phyloP scores from a whole-genome alignment of 1,140 invertebrate genomes.

The Caerostris extrusa region DNA sequence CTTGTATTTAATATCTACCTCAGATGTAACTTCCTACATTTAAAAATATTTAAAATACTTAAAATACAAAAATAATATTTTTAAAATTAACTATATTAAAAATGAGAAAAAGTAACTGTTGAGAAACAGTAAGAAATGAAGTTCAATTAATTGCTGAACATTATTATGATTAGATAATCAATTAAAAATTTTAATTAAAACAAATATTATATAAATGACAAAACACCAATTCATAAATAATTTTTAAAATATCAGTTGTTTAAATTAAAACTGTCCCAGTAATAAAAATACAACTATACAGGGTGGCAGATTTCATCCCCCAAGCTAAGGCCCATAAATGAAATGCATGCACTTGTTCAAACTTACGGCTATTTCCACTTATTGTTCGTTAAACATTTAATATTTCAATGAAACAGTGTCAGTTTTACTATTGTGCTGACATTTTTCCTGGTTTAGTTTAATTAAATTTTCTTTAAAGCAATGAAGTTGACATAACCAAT shows the following conservation, averaged over 20 bases:
- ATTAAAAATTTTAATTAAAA: neutral
- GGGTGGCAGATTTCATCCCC: too few species aligned
- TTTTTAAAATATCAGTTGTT: neutral
- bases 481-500: too few species aligned
- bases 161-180: neutral
- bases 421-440: too few species aligned
- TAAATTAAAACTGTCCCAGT: too few species aligned
- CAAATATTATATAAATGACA: neutral
- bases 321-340: too few species aligned
- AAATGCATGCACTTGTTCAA: too few species aligned
- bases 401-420: too few species aligned
- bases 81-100: neutral
- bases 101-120: constrained; percentile 72
- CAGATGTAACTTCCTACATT: constrained; percentile 79
- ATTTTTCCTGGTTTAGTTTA: too few species aligned
- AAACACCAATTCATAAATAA: neutral
- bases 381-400: too few species aligned
- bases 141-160: neutral
- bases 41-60: neutral
- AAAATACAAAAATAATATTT: neutral
- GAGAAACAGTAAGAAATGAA: constrained; percentile 80
- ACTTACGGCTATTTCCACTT: too few species aligned
- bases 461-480: too few species aligned
- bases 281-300: too few species aligned
- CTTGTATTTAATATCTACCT: constrained; percentile 88